Base-by-base conservation (phyloP, 37 sponge, comb jelly and placozoan species). In the Ephydatia muelleri region DNA sequence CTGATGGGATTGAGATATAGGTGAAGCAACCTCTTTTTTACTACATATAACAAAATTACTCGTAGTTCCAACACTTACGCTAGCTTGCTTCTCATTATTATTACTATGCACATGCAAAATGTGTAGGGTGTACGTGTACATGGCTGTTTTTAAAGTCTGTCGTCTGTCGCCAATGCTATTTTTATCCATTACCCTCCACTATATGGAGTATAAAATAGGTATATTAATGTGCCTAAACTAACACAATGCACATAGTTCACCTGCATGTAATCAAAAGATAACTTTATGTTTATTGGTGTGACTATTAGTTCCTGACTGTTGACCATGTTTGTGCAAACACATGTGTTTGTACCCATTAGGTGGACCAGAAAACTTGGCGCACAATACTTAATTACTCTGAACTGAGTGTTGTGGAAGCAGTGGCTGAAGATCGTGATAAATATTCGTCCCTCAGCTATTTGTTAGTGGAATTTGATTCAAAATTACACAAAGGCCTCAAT, bases 401-500 rank as follows among this genome's bases (percentile, higher is more conserved):
- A 57, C 57, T 16, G 14, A 57, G 57, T 57, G 57, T 16, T 16
- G 57, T 19, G 1, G 43, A 43, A 43, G n/a, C n/a, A n/a, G n/a
- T n/a, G n/a, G n/a, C n/a, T n/a, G 43, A 3, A 43, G 43, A 43
- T 43, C 6, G 43, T 43, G 43, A 43, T 9, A 43, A 43, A 43
- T 43, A 43, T 43, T 43, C 43, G 6, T 9, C 43, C 43, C 57
- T 1, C 16, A 57, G 57, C 57, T 57, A 57, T 57, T 27, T 32
- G 11, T 79, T 80, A 67, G 65, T 91, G 73, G 65, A 85, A 16
- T 88, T 91, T 81, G 80, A 88, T 40, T 80, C 85, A 72, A n/a
- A 67, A 25, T 64, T 77, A 38, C 89, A 94, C 85, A 88, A 88
- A 29, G 75, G 76, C 0, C 84, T 94, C 2, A 80, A 73, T 83